phyloP scores from a whole-genome alignment of 2,888 invertebrate genomes.

The Ceramica pisi region DNA sequence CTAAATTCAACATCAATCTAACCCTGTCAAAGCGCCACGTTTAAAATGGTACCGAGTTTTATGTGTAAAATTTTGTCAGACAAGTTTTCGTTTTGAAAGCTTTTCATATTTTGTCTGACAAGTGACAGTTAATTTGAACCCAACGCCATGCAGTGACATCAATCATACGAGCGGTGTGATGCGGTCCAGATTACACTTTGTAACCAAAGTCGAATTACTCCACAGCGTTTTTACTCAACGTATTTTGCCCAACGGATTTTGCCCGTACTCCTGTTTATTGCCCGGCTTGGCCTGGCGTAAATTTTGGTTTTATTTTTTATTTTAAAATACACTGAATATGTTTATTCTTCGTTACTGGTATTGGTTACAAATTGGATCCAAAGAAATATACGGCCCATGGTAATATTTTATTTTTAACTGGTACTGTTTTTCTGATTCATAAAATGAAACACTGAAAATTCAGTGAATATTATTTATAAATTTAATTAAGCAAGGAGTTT shows the following conservation, averaged over 20 bases:
- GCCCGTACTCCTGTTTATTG: constrained; percentile 16
- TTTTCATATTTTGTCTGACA: constrained; percentile 66
- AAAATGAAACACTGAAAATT: background rate
- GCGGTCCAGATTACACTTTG: constrained; percentile 68
- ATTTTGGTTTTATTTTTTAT: constrained; percentile 11
- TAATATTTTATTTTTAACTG: background rate
- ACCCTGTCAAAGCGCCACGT: constrained; percentile 52
- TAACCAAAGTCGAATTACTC: constrained; percentile 50
- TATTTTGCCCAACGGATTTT: constrained; percentile 17
- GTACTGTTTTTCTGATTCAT: background rate
- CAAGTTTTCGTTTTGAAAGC: constrained; percentile 64
- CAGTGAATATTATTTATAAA: background rate
- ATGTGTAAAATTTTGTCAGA: constrained; percentile 59
- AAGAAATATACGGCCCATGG: constrained; percentile 1
- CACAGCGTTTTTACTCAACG: no score
- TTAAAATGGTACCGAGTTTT: constrained; percentile 57
- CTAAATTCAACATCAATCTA: constrained; percentile 50
- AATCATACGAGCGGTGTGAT: constrained; percentile 68
- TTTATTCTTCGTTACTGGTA: background rate
- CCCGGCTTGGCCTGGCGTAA: constrained; percentile 6
- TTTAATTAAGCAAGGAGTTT: no score
- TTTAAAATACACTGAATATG: background rate
- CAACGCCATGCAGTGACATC: constrained; percentile 71
- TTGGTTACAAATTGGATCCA: constrained; percentile 10
- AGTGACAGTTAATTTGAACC: constrained; percentile 74